Base-by-base conservation (phyloP, 1,140 invertebrate species). In the Drosophila erecta region DNA sequence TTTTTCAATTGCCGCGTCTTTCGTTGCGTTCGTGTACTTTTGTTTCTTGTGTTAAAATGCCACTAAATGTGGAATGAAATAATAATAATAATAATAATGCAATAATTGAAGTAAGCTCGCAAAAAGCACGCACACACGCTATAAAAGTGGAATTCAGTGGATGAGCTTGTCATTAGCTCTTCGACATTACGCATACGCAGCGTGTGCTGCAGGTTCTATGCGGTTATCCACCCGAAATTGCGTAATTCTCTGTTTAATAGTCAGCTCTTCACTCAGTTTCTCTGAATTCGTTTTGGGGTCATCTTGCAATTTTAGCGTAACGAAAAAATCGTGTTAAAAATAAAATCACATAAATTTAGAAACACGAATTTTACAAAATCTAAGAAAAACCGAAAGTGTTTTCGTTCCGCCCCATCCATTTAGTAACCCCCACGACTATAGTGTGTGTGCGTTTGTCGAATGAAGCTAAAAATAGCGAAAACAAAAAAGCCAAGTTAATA, bases 331-430 rank as follows among this genome's bases (percentile, higher is more conserved):
- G 37, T 47, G 66, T 83, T 79, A 89, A 70, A 87, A 87, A 89
- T 84, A 87, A 87, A 79, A 72, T 56, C 64, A 84, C 67, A 87
- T 89, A 89, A 87, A 89, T 76, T 89, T 87, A 87, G 83, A 87
- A 78, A 69, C 71, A 72, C 33, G 30, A 50, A 54, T 62, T 74
- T 77, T 85, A 80, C 76, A 87, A 87, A 74, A 49, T 43, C 57
- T 50, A 64, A 35, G 37, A 60, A 56, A 69, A 59, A 71, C 59
- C 24, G 66, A 70, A 70, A 70, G 66, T 70, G 66, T 47, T 67
- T 67, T 66, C 17, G 43, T 58, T 58, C 56, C 56, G 30, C 27
- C 30, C 53, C 53, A 55, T 55, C 37, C 53, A 40, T 55, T 37
- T 53, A 12, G 17, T 53, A 40, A 22, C 57, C 30, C 54, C 20